A percentile compares a stretch with the other conserved stretches of the same genome.
Conservation (phyloP, 2,113 vertebrate species). For the Indicator indicator region DNA sequence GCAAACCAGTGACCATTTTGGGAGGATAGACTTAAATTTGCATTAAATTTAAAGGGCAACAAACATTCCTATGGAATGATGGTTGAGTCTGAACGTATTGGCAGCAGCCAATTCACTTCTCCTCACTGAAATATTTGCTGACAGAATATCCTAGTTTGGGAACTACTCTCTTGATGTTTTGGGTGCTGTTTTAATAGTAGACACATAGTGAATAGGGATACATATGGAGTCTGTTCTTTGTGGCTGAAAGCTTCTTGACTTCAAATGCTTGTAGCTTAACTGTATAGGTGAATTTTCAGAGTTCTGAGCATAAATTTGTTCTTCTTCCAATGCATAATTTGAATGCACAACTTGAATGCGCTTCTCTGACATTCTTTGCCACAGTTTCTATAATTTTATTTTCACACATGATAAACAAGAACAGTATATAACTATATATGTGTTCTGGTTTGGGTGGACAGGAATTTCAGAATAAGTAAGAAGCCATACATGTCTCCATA, state of each 20-base stretch:
- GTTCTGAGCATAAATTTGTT: not conserved
- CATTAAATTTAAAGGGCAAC: not conserved
- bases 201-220: not conserved
- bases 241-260: not conserved
- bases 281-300: not conserved
- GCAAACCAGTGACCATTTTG: not conserved
- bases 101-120: not conserved
- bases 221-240: rapidly evolving
- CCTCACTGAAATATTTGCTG: not conserved
- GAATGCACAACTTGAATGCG: not conserved
- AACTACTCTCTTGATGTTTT: not conserved
- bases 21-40: not conserved
- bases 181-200: not conserved
- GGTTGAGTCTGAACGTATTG: not conserved
- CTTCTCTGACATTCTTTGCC: not conserved
- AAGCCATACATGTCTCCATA: not conserved
- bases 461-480: not conserved
- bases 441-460: not conserved
- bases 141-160: not conserved
- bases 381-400: not conserved
- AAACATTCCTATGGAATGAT: not conserved
- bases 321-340: not conserved
- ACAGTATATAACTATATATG: not conserved
- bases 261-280: not conserved
- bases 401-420: not conserved